Conservation (phyloP, 1,140 invertebrate species). For the Coptotermes formosanus region DNA sequence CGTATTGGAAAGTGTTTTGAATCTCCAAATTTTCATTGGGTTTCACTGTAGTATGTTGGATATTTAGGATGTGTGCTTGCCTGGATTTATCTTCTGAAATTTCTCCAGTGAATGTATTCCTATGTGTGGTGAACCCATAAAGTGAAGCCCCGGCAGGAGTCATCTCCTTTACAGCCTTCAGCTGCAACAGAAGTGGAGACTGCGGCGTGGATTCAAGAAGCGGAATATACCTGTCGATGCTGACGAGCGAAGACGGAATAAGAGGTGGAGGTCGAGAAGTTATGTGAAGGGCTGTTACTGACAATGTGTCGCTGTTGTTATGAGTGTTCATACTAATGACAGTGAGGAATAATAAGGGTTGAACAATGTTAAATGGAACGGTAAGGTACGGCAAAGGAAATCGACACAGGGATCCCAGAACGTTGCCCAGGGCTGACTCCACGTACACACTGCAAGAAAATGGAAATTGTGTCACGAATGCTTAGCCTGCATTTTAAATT, state of each 20-base stretch:
- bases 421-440: slow-evolving; percentile 39
- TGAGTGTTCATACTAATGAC: slow-evolving; percentile 36
- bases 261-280: background rate
- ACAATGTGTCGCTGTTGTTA: background rate
- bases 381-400: slow-evolving; percentile 43
- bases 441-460: slow-evolving; percentile 39
- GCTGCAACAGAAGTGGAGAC: too few relatives aligned
- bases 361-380: slow-evolving; percentile 46
- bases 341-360: slow-evolving; percentile 42
- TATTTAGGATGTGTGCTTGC: too few relatives aligned
- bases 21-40: too few relatives aligned
- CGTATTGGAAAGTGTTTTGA: too few relatives aligned
- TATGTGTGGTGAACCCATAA: too few relatives aligned
- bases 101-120: too few relatives aligned
- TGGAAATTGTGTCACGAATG: background rate
- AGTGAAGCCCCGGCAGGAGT: too few relatives aligned
- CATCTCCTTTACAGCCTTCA: too few relatives aligned
- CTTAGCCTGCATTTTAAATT: too few relatives aligned
- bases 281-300: background rate
- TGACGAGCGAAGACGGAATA: background rate
- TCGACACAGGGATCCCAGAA: slow-evolving; percentile 42
- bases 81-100: too few relatives aligned
- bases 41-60: too few relatives aligned
- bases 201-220: background rate
- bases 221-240: background rate